Conservation (phyloP, 2,888 invertebrate genomes). For the Rugalucina vietnamica region DNA sequence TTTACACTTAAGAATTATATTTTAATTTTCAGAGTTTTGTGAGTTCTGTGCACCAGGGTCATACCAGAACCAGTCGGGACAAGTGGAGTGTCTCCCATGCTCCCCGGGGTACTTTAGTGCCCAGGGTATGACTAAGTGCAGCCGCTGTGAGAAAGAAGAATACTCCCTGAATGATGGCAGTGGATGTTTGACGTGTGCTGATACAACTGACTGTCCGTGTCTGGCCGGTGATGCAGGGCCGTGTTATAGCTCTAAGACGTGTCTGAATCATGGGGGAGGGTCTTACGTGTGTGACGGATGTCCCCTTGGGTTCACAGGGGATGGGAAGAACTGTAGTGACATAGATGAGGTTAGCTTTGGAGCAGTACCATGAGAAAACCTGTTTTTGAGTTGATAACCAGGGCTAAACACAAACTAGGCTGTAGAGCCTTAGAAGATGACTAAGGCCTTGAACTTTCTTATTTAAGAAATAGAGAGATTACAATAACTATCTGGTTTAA, state of each 20-base stretch:
- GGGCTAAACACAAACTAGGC: too few species aligned
- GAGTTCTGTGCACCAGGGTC: conserved; percentile 68
- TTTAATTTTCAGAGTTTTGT: conserved; percentile 65
- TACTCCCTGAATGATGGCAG: conserved; percentile 62
- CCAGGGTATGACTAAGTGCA: conserved; percentile 68
- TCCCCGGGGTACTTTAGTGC: conserved; percentile 66
- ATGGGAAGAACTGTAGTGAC: conserved; percentile 73
- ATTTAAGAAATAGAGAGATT: too few species aligned
- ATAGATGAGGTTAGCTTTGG: conserved; percentile 70
- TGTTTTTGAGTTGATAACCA: too few species aligned
- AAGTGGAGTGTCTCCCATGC: conserved; percentile 63
- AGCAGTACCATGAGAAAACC: too few species aligned
- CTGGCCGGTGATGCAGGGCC: conserved; percentile 25
- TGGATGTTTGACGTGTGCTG: conserved; percentile 60
- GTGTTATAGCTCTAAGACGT: conserved; percentile 58
- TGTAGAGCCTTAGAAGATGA: too few species aligned
- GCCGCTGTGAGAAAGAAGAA: conserved; percentile 59
- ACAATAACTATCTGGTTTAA: too few species aligned
- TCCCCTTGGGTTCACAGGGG: conserved; percentile 68
- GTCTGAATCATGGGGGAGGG: conserved; percentile 59
- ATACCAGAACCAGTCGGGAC: conserved; percentile 67
- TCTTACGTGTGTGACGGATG: conserved; percentile 64
- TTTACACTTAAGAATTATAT: too few species aligned
- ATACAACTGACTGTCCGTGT: conserved; percentile 66
- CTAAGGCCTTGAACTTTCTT: too few species aligned